Percentiles rank a stretch among this genome's conserved stretches.
Evolutionary conservation across 2,797 vertebrate genomes (phyloP).

Genomic region (Neoniphon sammara): DNA sequence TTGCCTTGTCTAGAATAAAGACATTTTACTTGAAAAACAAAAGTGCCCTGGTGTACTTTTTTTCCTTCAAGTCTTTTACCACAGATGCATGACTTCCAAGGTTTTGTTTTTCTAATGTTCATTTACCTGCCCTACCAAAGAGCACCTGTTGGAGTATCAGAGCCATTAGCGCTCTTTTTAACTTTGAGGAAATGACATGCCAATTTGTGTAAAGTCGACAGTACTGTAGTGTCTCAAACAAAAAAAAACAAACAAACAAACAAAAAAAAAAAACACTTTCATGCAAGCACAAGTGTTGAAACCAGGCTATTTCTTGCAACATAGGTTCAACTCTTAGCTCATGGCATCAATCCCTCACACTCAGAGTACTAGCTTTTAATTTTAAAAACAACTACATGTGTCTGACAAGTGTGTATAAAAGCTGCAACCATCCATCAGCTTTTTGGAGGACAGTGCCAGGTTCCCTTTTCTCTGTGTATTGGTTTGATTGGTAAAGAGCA

Average conservation of each 20-base stretch:
- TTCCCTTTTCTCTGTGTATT: not conserved
- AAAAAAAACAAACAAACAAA: too few species aligned
- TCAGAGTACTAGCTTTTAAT: conserved; percentile 12
- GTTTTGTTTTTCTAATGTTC: too few species aligned
- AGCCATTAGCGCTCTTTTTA: too few species aligned
- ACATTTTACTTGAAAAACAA: too few species aligned
- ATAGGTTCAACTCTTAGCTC: conserved; percentile 47
- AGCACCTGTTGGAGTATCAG: too few species aligned
- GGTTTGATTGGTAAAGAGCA: conserved; percentile 2
- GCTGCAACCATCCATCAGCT: conserved; percentile 11
- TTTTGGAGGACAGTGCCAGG: not conserved
- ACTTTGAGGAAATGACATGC: conserved; percentile 41
- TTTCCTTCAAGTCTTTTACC: too few species aligned
- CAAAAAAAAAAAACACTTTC: conserved; percentile 66
- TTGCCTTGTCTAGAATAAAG: too few species aligned
- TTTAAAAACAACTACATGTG: conserved; percentile 48
- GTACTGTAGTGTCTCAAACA: conserved; percentile 33
- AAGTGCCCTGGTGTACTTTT: too few species aligned
- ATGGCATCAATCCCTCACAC: conserved; percentile 20
- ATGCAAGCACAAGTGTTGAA: conserved; percentile 38
- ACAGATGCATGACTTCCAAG: too few species aligned
- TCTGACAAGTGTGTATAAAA: not conserved
- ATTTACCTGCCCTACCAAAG: too few species aligned
- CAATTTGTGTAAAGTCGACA: conserved; percentile 49
- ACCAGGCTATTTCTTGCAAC: conserved; percentile 48